Base-by-base conservation (phyloP, 2,797 vertebrate genomes). In the Scolopax rusticola region DNA sequence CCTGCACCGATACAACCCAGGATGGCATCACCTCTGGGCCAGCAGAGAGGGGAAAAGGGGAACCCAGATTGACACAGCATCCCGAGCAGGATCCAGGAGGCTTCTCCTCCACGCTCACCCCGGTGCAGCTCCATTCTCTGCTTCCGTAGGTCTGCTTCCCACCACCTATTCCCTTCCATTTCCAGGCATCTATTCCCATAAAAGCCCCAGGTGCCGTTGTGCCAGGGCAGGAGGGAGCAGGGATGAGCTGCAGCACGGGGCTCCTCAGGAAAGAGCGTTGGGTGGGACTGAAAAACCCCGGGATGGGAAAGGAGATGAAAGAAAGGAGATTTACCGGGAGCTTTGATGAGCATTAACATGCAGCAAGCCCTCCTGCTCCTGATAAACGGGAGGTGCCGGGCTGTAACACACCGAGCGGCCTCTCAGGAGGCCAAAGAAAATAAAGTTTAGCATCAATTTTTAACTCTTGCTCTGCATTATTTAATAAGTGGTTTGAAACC, bases 401-500 rank as follows among this genome's bases (percentile, higher is more conserved):
- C 90, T 79, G 1, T 33, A 88, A 65, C 27, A 24, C 77, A 51
- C 41, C 0, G 6, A 65, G 36, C 4, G 3, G 48, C 74, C 69
- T 83, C 80, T 90, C 89, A 57, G 87, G 81, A 74, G 90, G 65
- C 54, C 32, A 25, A 51, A 71, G 88, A 67, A 88, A 93, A 95
- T 86, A 60, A 93, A 96, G 85, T 93, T 94, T 57, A 80, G 21
- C 89, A 93, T 87, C 82, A 91, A 78, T 94, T 86, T 93, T 88
- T 91, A 96, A 86, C 87, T 93, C 67, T 82, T 57, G 59, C 80
- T 84, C 74, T 95, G 93, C 85, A 82, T 96, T 95, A 96, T 94
- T 95, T 81, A 96, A 75, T 80, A 91, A 96, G 76, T 63, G 83
- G 91, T 87, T 95, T 94, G 94, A 91, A 93, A 93, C 76, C 94